Evolutionary conservation across 2,888 invertebrate genomes (phyloP), one percentile per base, ranked within the genome.

Genomic region (Druceiella hillmani): DNA sequence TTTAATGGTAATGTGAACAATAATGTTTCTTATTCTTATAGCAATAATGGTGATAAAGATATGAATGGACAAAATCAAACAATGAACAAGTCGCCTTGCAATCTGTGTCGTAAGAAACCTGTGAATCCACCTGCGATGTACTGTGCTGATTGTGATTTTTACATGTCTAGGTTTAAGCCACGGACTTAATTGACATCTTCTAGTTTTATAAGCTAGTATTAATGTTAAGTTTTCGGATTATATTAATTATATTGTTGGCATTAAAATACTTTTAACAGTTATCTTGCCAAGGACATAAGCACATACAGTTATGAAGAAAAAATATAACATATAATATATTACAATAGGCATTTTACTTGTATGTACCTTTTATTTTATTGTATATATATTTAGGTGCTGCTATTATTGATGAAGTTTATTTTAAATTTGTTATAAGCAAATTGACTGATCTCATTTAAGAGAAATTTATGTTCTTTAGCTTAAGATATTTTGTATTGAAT

Each of bases 131-230:
- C 89, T 9, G 81, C 83, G 20, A 76, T 83, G 50, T 93, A 92
- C 58, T 94, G 93, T 63, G 75, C 82, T 33, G 91, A 93, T 64
- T 93, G 93, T 65, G 89, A 91, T 58, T 91, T 87, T 66, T 94
- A 93, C 57, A 85, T 94, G 83, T 87, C 88, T 45, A 75, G 85
- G 55, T 87, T 87, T 61, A 81, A 83, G 55, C 83, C 82, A 27
- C 75, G 76, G 50, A 72, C 74, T 53, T 76, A 68, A 62, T 37
- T 34, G 30, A 39, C n/a, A n/a, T n/a, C n/a, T n/a, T n/a, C n/a
- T n/a, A n/a, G n/a, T n/a, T n/a, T n/a, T n/a, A n/a, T n/a, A n/a
- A n/a, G n/a, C n/a, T n/a, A n/a, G n/a, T n/a, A n/a, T n/a, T n/a
- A n/a, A n/a, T n/a, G n/a, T n/a, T n/a, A n/a, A n/a, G n/a, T n/a